Evolutionary conservation across 2,113 vertebrate species (phyloP), one percentile per base, ranked within the genome.

Genomic region (Hoplias malabaricus): DNA sequence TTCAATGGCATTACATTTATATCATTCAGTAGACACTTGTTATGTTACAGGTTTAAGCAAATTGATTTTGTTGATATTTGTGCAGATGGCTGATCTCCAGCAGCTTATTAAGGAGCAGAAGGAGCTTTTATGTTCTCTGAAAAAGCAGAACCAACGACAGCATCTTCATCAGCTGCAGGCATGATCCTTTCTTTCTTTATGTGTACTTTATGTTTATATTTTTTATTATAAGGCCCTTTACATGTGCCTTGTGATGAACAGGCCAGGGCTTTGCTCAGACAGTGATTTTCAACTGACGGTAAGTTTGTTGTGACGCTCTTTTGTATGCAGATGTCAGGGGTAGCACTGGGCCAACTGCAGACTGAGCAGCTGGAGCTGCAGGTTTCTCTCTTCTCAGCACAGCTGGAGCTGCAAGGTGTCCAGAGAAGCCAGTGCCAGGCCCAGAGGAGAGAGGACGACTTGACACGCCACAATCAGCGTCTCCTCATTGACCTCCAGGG

Each of bases 71-170:
- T 19, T 4, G 34, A 9, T 81, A 6, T 82, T 43, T 71, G 29
- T 14, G 1, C 69, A 99, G 97, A 88, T 90, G 3, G 89, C 94
- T 80, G 96, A 98, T 78, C 87, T 98, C 25, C 93, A 92, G 77
- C 87, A 25, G 33, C 91, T 94, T 61, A 92, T 96, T 0, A 93
- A 95, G 61, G 92, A 94, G 34, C 96, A 97, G 86, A 96, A 95
- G 3, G 90, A 93, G 80, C 94, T 93, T 40, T 83, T 98, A 84
- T 84, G 88, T 75, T 95, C 94, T 77, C 91, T 97, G 38, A 93
- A 86, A 82, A 93, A 95, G 21, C 89, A 93, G 85, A 80, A 94
- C 53, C 90, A 91, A 77, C 86, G 92, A 85, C 77, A 93, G 29
- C 90, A 91, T 77, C 84, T 93, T 59, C 93, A 94, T 80, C 93